phyloP scores from a whole-genome alignment of 37 sponge, comb jelly and placozoan genomes.

The Aphrocallistes beatrix region DNA sequence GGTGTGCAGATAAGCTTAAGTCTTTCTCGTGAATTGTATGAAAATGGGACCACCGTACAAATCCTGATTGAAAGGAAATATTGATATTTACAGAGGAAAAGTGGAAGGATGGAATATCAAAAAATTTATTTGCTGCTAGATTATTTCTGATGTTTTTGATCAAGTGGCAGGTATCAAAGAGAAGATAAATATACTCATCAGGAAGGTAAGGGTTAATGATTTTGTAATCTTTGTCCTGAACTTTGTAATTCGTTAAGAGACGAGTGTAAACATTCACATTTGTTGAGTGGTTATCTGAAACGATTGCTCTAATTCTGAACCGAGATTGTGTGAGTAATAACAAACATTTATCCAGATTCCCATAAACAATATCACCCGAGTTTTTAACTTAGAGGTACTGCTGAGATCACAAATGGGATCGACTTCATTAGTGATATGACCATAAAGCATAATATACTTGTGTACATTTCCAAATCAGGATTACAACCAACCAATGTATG shows the following conservation, averaged over 20 bases:
- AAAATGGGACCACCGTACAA: neutral
- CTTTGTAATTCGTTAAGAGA: neutral
- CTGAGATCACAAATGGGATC: no score
- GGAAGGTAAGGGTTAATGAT: neutral
- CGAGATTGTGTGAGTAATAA: neutral
- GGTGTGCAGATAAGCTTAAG: constrained; percentile 9
- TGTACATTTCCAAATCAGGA: no score
- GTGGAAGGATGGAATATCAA: constrained; percentile 9
- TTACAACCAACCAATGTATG: no score
- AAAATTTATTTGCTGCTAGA: neutral
- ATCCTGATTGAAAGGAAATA: neutral
- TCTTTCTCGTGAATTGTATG: neutral
- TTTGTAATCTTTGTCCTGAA: neutral
- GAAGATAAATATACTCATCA: constrained; percentile 9
- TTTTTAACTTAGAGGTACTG: no score
- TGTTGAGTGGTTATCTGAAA: neutral
- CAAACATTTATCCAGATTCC: no score
- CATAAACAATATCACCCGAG: no score
- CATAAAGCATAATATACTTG: no score
- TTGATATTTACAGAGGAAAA: neutral
- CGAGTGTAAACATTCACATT: neutral
- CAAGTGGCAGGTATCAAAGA: neutral
- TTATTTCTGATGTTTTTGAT: constrained; percentile 16
- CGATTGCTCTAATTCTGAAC: neutral
- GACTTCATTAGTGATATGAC: no score